Percentiles rank a stretch among this genome's conserved stretches.
Evolutionary conservation across 2,888 invertebrate species (phyloP).

Genomic region (Tineola bisselliella): DNA sequence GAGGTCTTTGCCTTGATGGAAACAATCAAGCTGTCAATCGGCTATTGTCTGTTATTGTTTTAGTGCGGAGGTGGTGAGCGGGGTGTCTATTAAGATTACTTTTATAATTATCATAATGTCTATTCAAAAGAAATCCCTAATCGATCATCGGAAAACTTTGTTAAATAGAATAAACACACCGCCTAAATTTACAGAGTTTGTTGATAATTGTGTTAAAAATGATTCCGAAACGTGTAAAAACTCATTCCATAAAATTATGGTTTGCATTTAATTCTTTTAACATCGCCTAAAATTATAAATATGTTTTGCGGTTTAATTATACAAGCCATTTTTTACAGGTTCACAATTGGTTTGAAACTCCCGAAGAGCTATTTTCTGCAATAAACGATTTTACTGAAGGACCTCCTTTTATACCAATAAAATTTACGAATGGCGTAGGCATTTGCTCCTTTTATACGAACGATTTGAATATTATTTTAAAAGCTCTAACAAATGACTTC

Average conservation of each 20-base stretch:
- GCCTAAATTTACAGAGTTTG: slow-evolving; percentile 28
- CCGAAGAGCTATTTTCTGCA: slow-evolving; percentile 33
- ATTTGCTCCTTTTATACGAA: slow-evolving; percentile 42
- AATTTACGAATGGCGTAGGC: slow-evolving; percentile 24
- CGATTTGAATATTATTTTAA: slow-evolving; percentile 35
- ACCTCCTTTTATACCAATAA: slow-evolving; percentile 34
- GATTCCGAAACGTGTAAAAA: slow-evolving; percentile 39
- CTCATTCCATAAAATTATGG: slow-evolving; percentile 53
- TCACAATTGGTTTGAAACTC: slow-evolving; percentile 39
- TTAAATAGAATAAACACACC: not conserved
- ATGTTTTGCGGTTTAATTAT: too few species aligned
- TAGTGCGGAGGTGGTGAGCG: too few species aligned
- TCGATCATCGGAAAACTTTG: not conserved
- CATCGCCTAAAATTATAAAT: too few species aligned
- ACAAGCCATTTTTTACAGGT: slow-evolving; percentile 40
- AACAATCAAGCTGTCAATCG: too few species aligned
- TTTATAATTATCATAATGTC: not conserved
- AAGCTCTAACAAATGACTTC: slow-evolving; percentile 45
- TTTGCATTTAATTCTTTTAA: slow-evolving; percentile 18
- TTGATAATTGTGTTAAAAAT: slow-evolving; percentile 37
- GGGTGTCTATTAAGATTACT: too few species aligned
- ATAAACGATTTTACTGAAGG: slow-evolving; percentile 24
- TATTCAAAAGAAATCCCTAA: not conserved
- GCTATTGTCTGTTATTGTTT: too few species aligned
- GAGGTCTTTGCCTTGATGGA: too few species aligned